Evolutionary conservation across 2,113 vertebrate species (phyloP), one percentile per base, ranked within the genome.

Genomic region (Rissa tridactyla): DNA sequence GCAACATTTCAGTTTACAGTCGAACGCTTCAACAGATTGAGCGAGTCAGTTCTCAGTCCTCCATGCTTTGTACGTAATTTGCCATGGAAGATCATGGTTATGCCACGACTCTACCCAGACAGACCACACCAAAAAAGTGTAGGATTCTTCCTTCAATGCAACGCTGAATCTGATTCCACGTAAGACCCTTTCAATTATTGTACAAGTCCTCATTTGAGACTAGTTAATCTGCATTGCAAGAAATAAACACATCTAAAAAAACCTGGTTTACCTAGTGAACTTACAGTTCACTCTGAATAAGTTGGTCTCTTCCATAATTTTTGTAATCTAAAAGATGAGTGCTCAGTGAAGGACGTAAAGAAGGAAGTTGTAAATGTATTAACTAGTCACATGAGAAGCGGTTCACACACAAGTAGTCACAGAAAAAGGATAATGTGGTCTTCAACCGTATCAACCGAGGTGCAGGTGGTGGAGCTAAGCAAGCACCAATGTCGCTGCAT

Each of bases 1-100:
- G 99, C 99, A 32, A 99, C 99, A 2, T 99, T 99, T 98, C 99
- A 99, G 96, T 99, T 99, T 83, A 99, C 99, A 64, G 99, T 99
- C 1, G 99, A 99, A 93, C 99, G 99, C 93, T 99, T 99, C 98
- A 99, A 99, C 97, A 98, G 99, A 93, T 97, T 99, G 95, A 99
- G 99, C 15, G 99, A 99, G 97, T 99, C 99, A 23, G 99, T 99
- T 91, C 99, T 99, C 96, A 99, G 99, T 96, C 99, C 99, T 44
- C 99, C 99, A 58, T 99, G 99, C 98, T 99, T 99, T 76, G 99
- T 99, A 42, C 98, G 99, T 82, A 99, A 99, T 96, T 98, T 99
- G 83, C 99, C 99, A 3, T 99, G 99, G 99, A 99, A 99, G 98
- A 99, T 99, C 92, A 99, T 99, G 99, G 99, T 99, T 95, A 99